Percentiles rank a stretch among this genome's conserved stretches.
Evolutionary conservation across 2,113 vertebrate genomes (phyloP).

Genomic region (Mus pahari): DNA sequence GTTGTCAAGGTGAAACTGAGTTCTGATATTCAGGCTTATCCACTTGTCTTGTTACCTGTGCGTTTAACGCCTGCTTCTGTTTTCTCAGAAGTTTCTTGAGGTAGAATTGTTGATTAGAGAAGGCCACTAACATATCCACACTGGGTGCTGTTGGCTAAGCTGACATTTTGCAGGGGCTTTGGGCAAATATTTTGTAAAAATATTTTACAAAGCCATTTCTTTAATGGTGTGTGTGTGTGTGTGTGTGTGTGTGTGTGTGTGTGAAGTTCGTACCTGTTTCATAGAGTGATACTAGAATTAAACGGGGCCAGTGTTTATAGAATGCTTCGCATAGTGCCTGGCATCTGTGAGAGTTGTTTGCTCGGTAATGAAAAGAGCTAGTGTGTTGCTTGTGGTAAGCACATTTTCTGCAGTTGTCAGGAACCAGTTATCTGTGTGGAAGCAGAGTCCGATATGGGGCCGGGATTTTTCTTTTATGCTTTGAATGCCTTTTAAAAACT

Average conservation of each 20-base stretch:
- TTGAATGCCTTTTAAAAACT: not conserved
- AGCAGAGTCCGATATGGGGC: conserved; percentile 33
- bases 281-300: conserved; percentile 32
- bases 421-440: conserved; percentile 56
- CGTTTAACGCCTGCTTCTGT: conserved; percentile 29
- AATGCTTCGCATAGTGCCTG: conserved; percentile 48
- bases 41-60: not conserved
- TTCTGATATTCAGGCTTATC: not conserved
- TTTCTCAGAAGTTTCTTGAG: conserved; percentile 34
- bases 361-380: conserved; percentile 45
- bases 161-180: not conserved
- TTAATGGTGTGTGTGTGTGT: not conserved
- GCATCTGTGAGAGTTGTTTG: conserved; percentile 62
- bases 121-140: not conserved
- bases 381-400: conserved; percentile 37
- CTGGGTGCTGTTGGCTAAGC: not conserved
- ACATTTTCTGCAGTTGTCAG: conserved; percentile 30
- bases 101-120: conserved; percentile 51
- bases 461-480: conserved; percentile 21
- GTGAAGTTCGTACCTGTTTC: not conserved
- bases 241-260: not conserved
- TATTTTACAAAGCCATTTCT: conserved; percentile 10
- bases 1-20: not conserved
- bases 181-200: too few relatives aligned
- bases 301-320: conserved; percentile 44